These are phyloP conservation scores for Pipa parva DNA, from an alignment of 2,113 vertebrate genomes.

Conservation along the genomic window DNA sequence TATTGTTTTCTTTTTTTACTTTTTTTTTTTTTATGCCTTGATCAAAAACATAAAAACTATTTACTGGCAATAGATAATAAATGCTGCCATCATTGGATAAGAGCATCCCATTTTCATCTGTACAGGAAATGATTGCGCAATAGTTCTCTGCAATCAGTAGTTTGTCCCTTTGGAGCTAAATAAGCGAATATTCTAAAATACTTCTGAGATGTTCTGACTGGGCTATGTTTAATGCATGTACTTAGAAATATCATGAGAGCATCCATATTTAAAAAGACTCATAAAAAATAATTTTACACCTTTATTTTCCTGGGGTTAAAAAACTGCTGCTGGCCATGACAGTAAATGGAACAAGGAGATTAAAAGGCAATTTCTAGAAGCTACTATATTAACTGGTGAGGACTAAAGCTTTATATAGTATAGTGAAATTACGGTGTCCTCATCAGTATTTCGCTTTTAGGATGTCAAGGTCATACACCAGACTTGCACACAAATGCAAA, in stretches of 20 bases:
- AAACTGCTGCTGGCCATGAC: neutral
- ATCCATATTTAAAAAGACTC: neutral
- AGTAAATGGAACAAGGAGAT: neutral
- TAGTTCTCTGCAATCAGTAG: neutral
- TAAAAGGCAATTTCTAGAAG: neutral
- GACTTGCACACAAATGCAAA: neutral
- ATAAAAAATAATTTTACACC: neutral
- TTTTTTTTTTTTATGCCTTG: too few relatives aligned
- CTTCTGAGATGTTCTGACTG: neutral
- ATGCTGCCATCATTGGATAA: too few relatives aligned
- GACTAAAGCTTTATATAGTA: neutral
- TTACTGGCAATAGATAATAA: too few relatives aligned
- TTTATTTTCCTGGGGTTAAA: neutral
- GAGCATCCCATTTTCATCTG: neutral
- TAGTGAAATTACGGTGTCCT: neutral
- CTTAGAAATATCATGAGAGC: neutral
- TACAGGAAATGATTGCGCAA: neutral
- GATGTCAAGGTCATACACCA: constrained; percentile 1
- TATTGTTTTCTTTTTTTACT: too few relatives aligned
- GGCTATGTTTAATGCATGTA: neutral
- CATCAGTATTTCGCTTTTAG: neutral
- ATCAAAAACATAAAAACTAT: too few relatives aligned
- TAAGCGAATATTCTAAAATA: neutral
- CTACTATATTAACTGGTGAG: neutral
- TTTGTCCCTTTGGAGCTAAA: neutral